Evolutionary conservation across 2,113 vertebrate species (phyloP).

Genomic region (Fregetta grallaria): DNA sequence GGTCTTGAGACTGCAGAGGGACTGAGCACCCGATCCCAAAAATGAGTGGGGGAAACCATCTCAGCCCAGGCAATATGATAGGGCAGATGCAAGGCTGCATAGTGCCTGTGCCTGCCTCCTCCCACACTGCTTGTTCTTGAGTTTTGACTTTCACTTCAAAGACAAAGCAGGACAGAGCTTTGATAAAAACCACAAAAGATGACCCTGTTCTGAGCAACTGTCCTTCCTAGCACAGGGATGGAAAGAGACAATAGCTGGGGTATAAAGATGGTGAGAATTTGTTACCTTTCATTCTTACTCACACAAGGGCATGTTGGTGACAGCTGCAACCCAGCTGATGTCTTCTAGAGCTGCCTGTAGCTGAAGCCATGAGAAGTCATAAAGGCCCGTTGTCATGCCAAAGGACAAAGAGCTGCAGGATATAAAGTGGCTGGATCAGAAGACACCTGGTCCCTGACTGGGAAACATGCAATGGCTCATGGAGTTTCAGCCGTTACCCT

Average conservation of each 20-base stretch:
- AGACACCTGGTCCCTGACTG: not conserved
- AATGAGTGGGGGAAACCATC: not conserved
- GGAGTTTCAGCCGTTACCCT: not conserved
- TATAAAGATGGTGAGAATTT: not conserved
- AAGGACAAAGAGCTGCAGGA: not conserved
- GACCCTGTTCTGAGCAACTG: not conserved
- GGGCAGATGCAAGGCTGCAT: not conserved
- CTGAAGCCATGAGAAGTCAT: not conserved
- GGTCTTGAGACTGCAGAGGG: not conserved
- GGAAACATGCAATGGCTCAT: not conserved
- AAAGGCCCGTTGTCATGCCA: not conserved
- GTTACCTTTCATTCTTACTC: not conserved
- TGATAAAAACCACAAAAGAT: not conserved
- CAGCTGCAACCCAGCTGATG: not conserved
- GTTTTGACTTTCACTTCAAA: constrained; percentile 4
- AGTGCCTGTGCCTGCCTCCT: not conserved
- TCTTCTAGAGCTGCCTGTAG: not conserved
- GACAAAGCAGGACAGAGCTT: not conserved
- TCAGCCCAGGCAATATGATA: not conserved
- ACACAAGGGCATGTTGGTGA: rapidly evolving
- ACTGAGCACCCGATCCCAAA: not conserved
- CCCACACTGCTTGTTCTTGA: not conserved
- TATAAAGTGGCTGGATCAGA: not conserved
- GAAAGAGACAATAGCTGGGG: not conserved
- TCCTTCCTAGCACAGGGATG: not conserved